Conservation (phyloP, 2,888 invertebrate genomes). For the Agriotes lineatus region DNA sequence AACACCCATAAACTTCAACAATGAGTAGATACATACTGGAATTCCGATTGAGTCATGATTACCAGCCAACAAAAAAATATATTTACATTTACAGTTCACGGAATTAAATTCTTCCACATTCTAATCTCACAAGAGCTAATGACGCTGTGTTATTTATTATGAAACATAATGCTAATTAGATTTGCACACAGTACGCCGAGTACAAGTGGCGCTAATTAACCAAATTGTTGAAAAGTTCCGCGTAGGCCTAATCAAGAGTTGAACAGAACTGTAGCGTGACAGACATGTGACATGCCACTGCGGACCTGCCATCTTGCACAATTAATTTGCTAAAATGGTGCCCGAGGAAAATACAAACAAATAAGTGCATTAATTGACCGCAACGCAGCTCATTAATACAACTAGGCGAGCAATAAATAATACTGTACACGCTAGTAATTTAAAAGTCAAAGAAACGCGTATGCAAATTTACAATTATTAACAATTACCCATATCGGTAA, state of each 20-base stretch:
- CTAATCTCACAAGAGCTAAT: constrained; percentile 11
- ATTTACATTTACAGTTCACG: too few species aligned
- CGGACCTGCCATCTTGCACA: neutral
- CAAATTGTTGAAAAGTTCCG: constrained; percentile 26
- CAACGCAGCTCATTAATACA: neutral
- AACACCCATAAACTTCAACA: too few species aligned
- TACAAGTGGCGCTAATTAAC: constrained; percentile 25
- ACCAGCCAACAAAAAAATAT: too few species aligned
- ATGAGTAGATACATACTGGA: too few species aligned
- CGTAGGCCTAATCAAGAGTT: constrained; percentile 14
- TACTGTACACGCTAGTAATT: neutral
- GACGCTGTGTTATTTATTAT: constrained; percentile 17
- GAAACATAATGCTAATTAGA: constrained; percentile 24
- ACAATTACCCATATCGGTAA: too few species aligned
- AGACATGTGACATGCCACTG: constrained; percentile 10
- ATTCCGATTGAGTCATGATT: too few species aligned
- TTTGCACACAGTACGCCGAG: constrained; percentile 6
- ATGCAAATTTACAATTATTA: neutral
- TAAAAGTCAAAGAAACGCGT: neutral
- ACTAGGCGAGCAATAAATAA: neutral
- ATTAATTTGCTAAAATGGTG: neutral
- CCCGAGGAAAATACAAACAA: neutral
- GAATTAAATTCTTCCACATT: constrained; percentile 1
- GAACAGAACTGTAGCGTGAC: neutral
- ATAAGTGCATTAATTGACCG: neutral